Conservation (phyloP, 2,797 vertebrate species). For the Tiaroga cobitis region DNA sequence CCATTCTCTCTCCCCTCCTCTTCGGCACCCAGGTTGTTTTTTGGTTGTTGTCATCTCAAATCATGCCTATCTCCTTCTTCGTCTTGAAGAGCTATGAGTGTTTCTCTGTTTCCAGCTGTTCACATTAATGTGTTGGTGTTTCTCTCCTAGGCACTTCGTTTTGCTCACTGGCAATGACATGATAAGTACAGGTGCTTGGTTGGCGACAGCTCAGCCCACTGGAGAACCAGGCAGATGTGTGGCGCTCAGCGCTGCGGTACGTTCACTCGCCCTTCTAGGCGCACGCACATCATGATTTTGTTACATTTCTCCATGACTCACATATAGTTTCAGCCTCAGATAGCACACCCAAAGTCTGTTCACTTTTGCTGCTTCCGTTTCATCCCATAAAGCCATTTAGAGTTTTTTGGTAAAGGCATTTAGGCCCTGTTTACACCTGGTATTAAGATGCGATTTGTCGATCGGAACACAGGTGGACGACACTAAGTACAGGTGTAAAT, state of each 20-base stretch:
- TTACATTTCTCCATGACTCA: conserved; percentile 1
- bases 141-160: background rate
- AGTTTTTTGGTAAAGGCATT: background rate
- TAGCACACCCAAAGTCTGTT: background rate
- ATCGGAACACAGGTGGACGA: too few species aligned
- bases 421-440: too few species aligned
- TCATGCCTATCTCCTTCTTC: conserved; percentile 20
- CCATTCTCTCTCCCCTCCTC: conserved; percentile 32
- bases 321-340: background rate
- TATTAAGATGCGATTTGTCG: too few species aligned
- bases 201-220: conserved; percentile 8
- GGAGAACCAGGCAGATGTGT: conserved; percentile 33
- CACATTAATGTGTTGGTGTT: conserved; percentile 20
- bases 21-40: conserved; percentile 38
- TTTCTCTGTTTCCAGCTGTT: background rate
- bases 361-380: background rate
- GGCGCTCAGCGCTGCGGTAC: background rate
- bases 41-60: conserved; percentile 44
- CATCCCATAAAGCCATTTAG: background rate
- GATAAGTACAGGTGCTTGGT: conserved; percentile 19
- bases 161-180: conserved; percentile 12
- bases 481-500: too few species aligned
- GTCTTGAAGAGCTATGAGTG: background rate
- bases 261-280: background rate
- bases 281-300: background rate